A percentile compares a stretch with the other conserved stretches of the same genome.
Evolutionary conservation across 2,113 vertebrate genomes (phyloP).

Genomic region (Otocyon megalotis): DNA sequence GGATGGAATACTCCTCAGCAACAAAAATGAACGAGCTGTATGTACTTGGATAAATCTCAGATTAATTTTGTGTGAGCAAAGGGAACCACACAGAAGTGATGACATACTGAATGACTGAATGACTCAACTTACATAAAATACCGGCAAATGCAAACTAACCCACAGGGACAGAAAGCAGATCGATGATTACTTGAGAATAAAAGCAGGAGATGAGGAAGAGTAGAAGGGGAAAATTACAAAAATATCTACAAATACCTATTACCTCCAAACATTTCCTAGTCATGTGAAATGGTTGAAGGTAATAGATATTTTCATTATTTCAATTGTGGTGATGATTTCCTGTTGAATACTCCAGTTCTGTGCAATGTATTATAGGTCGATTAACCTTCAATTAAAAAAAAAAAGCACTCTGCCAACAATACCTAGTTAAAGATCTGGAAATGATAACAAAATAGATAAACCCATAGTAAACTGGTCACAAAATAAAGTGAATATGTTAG

Average conservation of each 20-base stretch:
- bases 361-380: neutral
- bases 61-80: neutral
- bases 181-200: neutral
- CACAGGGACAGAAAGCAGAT: neutral
- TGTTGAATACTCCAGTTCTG: neutral
- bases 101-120: neutral
- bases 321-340: neutral
- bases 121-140: neutral
- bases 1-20: neutral
- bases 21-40: neutral
- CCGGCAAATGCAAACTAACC: neutral
- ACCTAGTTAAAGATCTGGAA: neutral
- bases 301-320: neutral
- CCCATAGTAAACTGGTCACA: neutral
- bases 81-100: neutral
- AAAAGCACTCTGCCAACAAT: neutral
- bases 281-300: neutral
- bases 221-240: neutral
- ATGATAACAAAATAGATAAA: constrained; percentile 3
- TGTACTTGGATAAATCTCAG: neutral
- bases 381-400: neutral
- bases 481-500: neutral
- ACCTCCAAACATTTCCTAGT: neutral
- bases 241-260: neutral
- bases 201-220: neutral